Base-by-base conservation (phyloP, 2,797 vertebrate species). In the Emys orbicularis region DNA sequence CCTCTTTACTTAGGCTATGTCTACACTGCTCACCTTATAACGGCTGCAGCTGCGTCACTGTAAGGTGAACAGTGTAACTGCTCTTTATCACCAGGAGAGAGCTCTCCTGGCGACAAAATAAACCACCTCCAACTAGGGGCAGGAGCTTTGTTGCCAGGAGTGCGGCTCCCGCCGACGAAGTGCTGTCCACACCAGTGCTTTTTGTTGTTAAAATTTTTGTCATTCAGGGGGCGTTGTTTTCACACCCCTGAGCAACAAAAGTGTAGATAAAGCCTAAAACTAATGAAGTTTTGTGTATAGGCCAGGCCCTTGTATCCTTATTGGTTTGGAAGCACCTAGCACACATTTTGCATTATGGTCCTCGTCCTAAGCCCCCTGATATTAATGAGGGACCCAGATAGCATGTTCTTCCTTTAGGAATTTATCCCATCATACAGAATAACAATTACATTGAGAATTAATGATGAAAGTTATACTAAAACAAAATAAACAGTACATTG, bases 101-200 rank as follows among this genome's bases (percentile, higher is more conserved):
- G 31, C 10, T 61, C 31, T 59, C 57, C 57, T 59, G 57, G 13
- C 6, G 13, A 34, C 31, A 61, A 12, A 57, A 61, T 61, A 61
- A 61, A 31, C 29, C 59, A 34, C 6, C 13, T 61, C 59, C 29
- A 61, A 61, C 59, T 61, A 61, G 6, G 29, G 29, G 3, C 29
- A 13, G 59, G 34, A 61, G 29, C 29, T 31, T 61, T 4, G 59
- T 15, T 1, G 6, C 59, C 13, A 34, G 59, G 31, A 61, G 59
- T 2, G 31, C 15, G 13, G 13, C 59, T 61, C 29, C 13, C 1
- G 2, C 3, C 0, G 59, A 31, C 13, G 6, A 61, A 61, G 31
- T 6, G 6, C 59, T 31, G 59, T 16, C 31, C 59, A 61, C 13
- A 34, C 56, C 56, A 57, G 12, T 59, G 57, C 59, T 61, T 61